These are phyloP conservation scores for Hapalemur alaotrensis DNA, from an alignment of 2,797 vertebrate species.

Conservation along the genomic window DNA sequence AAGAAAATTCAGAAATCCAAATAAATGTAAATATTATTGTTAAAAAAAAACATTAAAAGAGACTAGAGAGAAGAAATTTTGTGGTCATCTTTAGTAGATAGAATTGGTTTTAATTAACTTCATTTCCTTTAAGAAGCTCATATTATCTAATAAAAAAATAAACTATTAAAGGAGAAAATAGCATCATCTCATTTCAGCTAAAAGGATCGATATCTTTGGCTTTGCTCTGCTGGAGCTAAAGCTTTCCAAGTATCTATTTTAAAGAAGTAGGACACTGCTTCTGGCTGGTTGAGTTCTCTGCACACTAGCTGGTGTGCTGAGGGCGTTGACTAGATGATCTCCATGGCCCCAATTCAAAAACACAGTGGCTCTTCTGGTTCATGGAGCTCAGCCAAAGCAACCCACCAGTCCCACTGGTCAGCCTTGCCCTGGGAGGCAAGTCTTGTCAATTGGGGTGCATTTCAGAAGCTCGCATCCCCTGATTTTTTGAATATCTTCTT, in stretches of 20 bases:
- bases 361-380: not conserved
- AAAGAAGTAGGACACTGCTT: slow-evolving; percentile 59
- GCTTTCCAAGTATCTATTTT: slow-evolving; percentile 68
- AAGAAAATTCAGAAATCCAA: slow-evolving; percentile 37
- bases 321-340: not conserved
- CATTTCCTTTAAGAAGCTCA: slow-evolving; percentile 19
- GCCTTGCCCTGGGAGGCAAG: not conserved
- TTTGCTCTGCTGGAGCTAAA: not conserved
- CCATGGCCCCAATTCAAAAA: not conserved
- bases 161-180: slow-evolving; percentile 40
- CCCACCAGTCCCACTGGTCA: not conserved
- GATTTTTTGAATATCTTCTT: slow-evolving; percentile 2
- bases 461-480: not conserved
- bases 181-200: slow-evolving; percentile 38
- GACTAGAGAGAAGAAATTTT: not conserved
- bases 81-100: not conserved
- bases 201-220: slow-evolving; percentile 34
- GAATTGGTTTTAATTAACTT: not conserved
- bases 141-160: slow-evolving; percentile 35
- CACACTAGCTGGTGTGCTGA: not conserved
- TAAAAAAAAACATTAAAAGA: not conserved
- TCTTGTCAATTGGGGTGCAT: not conserved
- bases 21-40: not conserved
- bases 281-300: slow-evolving; percentile 13
- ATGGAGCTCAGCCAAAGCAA: not conserved